phyloP scores from a whole-genome alignment of 2,888 invertebrate genomes.

The Dynastes maya region DNA sequence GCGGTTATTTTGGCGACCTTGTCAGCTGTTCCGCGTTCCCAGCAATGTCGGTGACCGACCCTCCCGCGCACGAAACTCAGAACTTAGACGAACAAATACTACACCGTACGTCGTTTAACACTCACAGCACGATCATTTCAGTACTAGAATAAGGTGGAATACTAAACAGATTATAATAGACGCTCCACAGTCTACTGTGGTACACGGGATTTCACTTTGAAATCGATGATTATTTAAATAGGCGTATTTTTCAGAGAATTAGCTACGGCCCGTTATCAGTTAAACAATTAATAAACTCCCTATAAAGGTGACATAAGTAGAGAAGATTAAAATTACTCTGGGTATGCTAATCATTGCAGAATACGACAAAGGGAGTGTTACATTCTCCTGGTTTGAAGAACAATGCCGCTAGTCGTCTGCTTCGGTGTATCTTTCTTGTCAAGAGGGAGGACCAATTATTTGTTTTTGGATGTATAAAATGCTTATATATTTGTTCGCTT shows the following conservation, averaged over 20 bases:
- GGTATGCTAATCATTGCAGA: no score
- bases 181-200: conserved; percentile 24
- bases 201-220: conserved; percentile 38
- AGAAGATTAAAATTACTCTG: no score
- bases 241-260: conserved; percentile 9
- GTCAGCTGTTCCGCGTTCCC: conserved; percentile 61
- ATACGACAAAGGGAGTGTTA: no score
- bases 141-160: conserved; percentile 50
- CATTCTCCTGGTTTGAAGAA: no score
- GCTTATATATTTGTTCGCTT: no score
- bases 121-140: conserved; percentile 50
- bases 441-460: no score
- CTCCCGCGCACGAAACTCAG: conserved; percentile 54
- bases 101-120: conserved; percentile 46
- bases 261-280: not conserved
- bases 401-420: no score
- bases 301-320: no score
- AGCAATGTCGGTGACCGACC: conserved; percentile 63
- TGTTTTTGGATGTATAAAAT: no score
- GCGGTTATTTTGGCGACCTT: conserved; percentile 53
- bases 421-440: no score
- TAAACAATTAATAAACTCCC: no score
- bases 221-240: conserved; percentile 30
- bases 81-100: not conserved
- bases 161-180: conserved; percentile 43